Evolutionary conservation across 2,797 vertebrate genomes (phyloP).

Genomic region (Helarctos malayanus): DNA sequence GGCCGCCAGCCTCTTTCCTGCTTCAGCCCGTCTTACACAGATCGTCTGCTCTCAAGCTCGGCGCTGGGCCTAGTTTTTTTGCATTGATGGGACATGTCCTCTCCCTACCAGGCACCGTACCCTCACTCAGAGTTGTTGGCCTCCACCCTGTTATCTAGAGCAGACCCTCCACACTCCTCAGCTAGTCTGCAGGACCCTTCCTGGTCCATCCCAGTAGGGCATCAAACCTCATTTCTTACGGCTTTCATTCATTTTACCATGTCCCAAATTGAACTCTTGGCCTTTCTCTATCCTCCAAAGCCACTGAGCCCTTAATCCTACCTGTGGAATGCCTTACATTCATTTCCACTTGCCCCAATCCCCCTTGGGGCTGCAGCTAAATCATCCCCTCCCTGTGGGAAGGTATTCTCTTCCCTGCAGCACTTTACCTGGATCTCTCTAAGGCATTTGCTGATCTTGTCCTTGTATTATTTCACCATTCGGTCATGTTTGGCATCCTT

Average conservation of each 20-base stretch:
- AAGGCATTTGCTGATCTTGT: fast-evolving
- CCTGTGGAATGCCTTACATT: background rate
- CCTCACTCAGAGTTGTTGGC: fast-evolving
- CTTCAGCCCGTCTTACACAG: fast-evolving
- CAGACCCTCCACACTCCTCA: fast-evolving
- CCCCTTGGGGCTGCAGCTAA: fast-evolving
- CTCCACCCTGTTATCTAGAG: background rate
- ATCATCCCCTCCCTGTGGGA: fast-evolving
- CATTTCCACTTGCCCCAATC: fast-evolving
- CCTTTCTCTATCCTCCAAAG: background rate
- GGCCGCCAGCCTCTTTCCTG: background rate
- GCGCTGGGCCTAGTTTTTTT: fast-evolving
- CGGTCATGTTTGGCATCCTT: fast-evolving
- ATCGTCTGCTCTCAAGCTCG: fast-evolving
- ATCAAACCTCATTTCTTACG: fast-evolving
- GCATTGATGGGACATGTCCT: fast-evolving
- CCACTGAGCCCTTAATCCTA: fast-evolving
- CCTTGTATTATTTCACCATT: background rate
- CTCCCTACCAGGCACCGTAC: background rate
- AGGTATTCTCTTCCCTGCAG: background rate
- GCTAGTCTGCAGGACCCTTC: background rate
- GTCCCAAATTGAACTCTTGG: fast-evolving
- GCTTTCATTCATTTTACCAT: background rate
- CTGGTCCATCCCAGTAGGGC: background rate
- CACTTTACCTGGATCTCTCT: background rate